Base-by-base conservation (phyloP, 2,797 vertebrate species). In the Syngnathus rostellatus region DNA sequence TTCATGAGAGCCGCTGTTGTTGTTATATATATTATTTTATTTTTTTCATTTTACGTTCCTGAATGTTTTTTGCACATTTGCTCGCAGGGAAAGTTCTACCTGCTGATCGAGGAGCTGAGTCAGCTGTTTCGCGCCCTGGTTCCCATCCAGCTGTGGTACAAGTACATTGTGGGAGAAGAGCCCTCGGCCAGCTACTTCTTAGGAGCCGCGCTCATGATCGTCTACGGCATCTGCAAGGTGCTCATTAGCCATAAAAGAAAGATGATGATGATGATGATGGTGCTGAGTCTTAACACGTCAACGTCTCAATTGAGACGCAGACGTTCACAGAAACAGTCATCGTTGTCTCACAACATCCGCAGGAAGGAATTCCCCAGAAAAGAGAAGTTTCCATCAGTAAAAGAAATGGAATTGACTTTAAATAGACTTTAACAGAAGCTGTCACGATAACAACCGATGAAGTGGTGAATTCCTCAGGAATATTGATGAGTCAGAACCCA, bases 141-240 rank as follows among this genome's bases (percentile, higher is more conserved):
- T 39, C 97, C 97, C 77, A 94, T 99, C 90, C 97, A 98, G 92
- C 86, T 98, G 69, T 99, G 97, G 97, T 98, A 97, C 81, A 96
- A 97, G 73, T 99, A 97, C 91, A 98, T 99, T 86, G 94, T 99
- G 94, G 95, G 94, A 5, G 95, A 96, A 0, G 94, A 97, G 72
- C 91, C 95, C 0, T 94, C 96, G 58, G 93, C 88, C 86, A 94
- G 94, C 81, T 98, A 98, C 88, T 93, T 98, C 85, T 90, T 99
- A 21, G 95, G 96, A 10, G 95, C 96, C 0, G 83, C 90, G 40
- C 92, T 99, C 19, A 96, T 99, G 76, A 92, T 99, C 65, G 91
- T 97, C 75, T 99, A 99, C 82, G 96, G 94, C 77, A 92, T 99
- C 72, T 98, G 96, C 89, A 99, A 99, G 94, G 97, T 92, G 74